These are phyloP conservation scores for Suillia variegata DNA, from an alignment of 2,888 invertebrate genomes.

Conservation along the genomic window DNA sequence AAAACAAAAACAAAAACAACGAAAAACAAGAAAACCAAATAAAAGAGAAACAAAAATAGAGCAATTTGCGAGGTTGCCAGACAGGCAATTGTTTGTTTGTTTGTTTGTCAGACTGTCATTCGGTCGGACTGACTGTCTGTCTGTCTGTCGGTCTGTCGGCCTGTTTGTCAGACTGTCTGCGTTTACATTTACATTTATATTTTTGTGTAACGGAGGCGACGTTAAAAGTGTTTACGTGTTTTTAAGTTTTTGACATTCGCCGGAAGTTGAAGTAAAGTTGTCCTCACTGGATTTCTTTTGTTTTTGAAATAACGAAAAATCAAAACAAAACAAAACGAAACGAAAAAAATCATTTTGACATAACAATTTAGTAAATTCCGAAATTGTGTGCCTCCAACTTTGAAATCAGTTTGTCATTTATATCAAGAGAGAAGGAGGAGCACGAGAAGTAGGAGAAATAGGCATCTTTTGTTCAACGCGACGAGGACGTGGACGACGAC, in stretches of 20 bases:
- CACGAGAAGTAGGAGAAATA: neutral
- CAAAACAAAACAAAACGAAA: neutral
- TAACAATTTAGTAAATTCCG: neutral
- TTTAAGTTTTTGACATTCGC: neutral
- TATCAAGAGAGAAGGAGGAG: neutral
- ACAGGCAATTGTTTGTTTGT: neutral
- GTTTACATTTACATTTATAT: neutral
- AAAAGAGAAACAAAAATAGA: neutral
- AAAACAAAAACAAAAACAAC: no score
- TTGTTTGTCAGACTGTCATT: conserved; percentile 10
- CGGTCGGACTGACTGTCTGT: conserved; percentile 20
- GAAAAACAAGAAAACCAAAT: no score
- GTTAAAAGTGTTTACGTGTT: neutral
- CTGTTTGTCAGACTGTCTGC: neutral
- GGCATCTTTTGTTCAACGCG: no score
- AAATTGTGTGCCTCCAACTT: neutral
- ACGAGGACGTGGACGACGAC: no score
- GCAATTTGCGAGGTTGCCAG: neutral
- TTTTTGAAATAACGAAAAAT: neutral
- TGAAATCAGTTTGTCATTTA: neutral
- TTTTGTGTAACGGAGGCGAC: neutral
- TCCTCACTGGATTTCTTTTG: neutral
- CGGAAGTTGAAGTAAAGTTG: neutral
- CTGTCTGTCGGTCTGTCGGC: conserved; percentile 10
- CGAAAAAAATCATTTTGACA: neutral